phyloP scores from a whole-genome alignment of 2,113 vertebrate genomes.

The Pogonocichla stellata region DNA sequence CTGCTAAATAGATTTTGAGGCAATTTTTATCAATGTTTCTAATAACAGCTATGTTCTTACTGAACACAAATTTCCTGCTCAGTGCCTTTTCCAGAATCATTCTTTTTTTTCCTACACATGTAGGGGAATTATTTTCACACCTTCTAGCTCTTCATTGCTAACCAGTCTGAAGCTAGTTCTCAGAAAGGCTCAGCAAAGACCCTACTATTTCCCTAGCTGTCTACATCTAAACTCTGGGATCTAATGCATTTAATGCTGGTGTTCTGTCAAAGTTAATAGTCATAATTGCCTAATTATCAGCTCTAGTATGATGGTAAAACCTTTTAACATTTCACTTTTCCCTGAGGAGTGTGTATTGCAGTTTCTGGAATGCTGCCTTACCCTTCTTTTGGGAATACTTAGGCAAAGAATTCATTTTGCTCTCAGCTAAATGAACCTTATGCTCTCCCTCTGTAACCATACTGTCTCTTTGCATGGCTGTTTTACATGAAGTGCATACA shows the following conservation, averaged over 20 bases:
- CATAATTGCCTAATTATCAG: constrained; percentile 79
- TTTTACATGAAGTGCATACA: not conserved
- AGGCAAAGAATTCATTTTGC: constrained; percentile 72
- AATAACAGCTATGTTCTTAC: not conserved
- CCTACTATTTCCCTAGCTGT: constrained; percentile 36
- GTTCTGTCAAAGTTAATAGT: constrained; percentile 78
- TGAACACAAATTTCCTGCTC: constrained; percentile 31
- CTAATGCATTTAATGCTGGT: constrained; percentile 67
- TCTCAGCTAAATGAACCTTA: constrained; percentile 63
- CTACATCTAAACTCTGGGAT: constrained; percentile 57
- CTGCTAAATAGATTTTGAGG: constrained; percentile 53
- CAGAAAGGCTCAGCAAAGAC: constrained; percentile 56
- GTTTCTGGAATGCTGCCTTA: constrained; percentile 71
- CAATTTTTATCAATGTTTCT: not conserved
- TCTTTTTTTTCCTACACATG: not conserved
- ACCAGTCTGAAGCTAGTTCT: constrained; percentile 26
- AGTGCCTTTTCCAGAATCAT: not conserved
- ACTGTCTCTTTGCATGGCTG: constrained; percentile 20
- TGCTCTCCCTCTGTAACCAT: constrained; percentile 44
- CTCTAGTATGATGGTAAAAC: constrained; percentile 74
- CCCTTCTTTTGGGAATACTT: constrained; percentile 66
- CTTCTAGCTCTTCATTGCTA: constrained; percentile 19
- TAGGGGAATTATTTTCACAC: constrained; percentile 15
- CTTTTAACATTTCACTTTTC: constrained; percentile 76
- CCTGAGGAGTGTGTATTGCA: constrained; percentile 65